Percentiles rank a stretch among this genome's conserved stretches.
Evolutionary conservation across 2,113 vertebrate genomes (phyloP).

Genomic region (Montifringilla adamsi): DNA sequence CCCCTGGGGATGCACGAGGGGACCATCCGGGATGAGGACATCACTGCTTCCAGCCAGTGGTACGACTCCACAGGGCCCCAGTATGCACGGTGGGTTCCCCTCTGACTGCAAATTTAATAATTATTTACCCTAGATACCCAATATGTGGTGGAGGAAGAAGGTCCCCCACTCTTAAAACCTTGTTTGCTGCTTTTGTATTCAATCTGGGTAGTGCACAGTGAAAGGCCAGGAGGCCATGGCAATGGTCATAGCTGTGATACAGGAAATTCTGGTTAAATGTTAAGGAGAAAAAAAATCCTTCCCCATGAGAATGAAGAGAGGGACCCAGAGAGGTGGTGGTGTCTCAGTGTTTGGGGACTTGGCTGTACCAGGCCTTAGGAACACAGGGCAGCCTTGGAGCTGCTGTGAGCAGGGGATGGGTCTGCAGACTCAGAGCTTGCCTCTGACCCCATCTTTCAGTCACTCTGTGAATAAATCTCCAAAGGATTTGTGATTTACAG

Average conservation of each 20-base stretch:
- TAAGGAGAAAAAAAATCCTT: not conserved
- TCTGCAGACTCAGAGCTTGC: not conserved
- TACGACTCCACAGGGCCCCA: constrained; percentile 86
- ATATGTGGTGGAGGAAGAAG: not conserved
- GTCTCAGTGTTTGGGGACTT: not conserved
- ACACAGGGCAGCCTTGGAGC: not conserved
- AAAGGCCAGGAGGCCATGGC: not conserved
- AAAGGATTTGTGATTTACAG: not conserved
- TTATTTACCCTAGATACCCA: fast-evolving
- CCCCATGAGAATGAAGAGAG: not conserved
- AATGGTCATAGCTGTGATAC: not conserved
- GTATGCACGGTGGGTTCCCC: constrained; percentile 79
- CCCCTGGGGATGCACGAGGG: constrained; percentile 88
- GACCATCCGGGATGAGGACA: constrained; percentile 82
- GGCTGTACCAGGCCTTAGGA: not conserved
- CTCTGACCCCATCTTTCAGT: not conserved
- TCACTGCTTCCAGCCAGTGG: constrained; percentile 90
- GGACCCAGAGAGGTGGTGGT: not conserved
- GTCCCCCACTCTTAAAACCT: not conserved
- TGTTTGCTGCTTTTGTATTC: not conserved
- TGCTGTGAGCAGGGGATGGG: not conserved
- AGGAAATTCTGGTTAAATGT: not conserved
- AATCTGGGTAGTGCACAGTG: not conserved
- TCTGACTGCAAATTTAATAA: not conserved
- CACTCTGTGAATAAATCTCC: not conserved